Evolutionary conservation across 2,113 vertebrate genomes (phyloP), one percentile per base, ranked within the genome.

Genomic region (Microcebus tavaratra): DNA sequence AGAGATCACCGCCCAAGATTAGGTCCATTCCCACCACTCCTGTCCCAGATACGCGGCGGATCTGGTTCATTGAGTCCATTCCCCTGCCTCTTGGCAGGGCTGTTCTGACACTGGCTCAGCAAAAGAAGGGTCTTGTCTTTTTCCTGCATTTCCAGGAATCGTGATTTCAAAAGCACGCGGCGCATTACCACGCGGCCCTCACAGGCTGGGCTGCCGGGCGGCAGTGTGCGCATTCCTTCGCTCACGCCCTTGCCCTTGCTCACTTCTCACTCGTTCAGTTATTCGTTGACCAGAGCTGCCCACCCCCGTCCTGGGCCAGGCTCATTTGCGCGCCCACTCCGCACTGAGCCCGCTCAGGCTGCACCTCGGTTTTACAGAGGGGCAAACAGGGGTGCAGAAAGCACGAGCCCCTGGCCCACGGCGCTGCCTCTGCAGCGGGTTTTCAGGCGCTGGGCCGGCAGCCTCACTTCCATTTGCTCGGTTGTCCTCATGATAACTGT

Each of bases 261-360:
- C 42, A 17, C 61, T 20, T 0, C 88, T 14, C 1, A 5, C n/a
- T 50, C 0, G 1, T 34, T 36, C 48, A 0, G 34, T 17, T 15
- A 15, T 2, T 7, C 4, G 0, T 9, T 2, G 17, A 10, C 3
- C 2, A 50, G 65, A 1, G 39, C 29, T 53, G 45, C 3, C n/a
- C 34, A 5, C 27, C 57, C 79, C 68, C 3, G 76, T 76, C 42
- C 7, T 5, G 21, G 6, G 18, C 55, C 39, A 1, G 57, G 0
- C 57, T 61, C 59, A 0, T 14, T 18, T 7, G 3, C 10, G 3
- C 0, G 48, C 42, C 68, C 2, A 2, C 18, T 0, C 13, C 1
- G 6, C 0, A 0, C 4, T 0, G 68, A 27, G 42, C 8, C 20
- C 14, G 65, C 65, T 15, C 0, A 0, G 1, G 45, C 20, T 3